A percentile compares a stretch with the other conserved stretches of the same genome.
Evolutionary conservation across 2,797 vertebrate genomes (phyloP).

Genomic region (Coregonus ussuriensis): DNA sequence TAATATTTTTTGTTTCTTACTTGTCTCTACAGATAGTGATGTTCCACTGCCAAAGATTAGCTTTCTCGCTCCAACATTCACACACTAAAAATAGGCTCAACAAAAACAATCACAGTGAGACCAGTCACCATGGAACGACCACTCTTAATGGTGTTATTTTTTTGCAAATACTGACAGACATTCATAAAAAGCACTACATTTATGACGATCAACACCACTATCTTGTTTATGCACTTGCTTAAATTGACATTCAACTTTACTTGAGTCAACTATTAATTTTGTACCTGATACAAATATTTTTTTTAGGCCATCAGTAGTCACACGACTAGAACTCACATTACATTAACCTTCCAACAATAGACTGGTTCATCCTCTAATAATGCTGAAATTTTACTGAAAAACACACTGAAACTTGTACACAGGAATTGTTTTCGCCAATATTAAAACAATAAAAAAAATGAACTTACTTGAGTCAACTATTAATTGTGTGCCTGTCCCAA

Average conservation of each 20-base stretch:
- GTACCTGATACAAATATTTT: slow-evolving; percentile 22
- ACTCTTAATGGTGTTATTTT: too few species aligned
- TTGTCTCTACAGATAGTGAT: background rate
- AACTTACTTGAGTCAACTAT: slow-evolving; percentile 37
- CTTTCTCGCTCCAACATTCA: background rate
- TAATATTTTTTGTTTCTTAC: background rate
- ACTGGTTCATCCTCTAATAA: background rate
- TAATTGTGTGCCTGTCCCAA: slow-evolving; percentile 27
- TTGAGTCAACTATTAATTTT: slow-evolving; percentile 18
- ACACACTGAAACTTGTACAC: background rate
- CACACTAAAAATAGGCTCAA: background rate
- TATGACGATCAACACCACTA: background rate
- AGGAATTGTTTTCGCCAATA: background rate
- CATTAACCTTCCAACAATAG: slow-evolving; percentile 2
- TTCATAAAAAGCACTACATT: background rate
- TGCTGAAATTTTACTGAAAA: background rate
- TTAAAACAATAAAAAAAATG: background rate
- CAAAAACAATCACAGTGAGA: background rate
- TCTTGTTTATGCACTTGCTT: background rate
- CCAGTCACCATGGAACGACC: background rate
- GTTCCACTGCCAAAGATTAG: background rate
- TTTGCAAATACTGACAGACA: background rate
- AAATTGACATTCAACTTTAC: slow-evolving; percentile 18
- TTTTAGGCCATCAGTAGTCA: slow-evolving; percentile 11
- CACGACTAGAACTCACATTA: background rate